A percentile compares a stretch with the other conserved stretches of the same genome.
These are phyloP conservation scores for Drepana arcuata DNA, from an alignment of 1,140 invertebrate genomes.

Conservation along the genomic window DNA sequence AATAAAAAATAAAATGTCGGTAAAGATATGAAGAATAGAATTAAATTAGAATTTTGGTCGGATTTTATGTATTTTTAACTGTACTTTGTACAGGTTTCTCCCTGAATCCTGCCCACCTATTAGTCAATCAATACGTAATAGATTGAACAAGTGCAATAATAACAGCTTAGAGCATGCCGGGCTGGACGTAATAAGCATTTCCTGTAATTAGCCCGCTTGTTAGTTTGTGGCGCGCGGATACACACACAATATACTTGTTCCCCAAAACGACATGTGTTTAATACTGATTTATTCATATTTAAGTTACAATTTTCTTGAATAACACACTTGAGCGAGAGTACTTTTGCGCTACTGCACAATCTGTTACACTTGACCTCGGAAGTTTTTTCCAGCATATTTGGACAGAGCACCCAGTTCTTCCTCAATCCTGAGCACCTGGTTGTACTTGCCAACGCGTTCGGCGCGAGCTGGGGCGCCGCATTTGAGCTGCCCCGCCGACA, in stretches of 20 bases:
- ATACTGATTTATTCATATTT: neutral
- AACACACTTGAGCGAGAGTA: neutral
- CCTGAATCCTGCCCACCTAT: no score
- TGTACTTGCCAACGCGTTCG: constrained; percentile 98
- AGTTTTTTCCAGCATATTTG: constrained; percentile 94
- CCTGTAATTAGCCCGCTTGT: constrained; percentile 45
- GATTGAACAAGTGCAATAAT: constrained; percentile 26
- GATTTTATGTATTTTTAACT: no score
- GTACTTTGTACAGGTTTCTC: no score
- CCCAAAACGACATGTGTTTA: no score
- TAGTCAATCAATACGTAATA: no score
- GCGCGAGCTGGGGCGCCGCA: constrained; percentile 97
- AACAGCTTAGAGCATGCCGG: constrained; percentile 32
- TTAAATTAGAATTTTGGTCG: no score
- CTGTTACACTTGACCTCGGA: constrained; percentile 73
- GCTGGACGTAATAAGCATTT: constrained; percentile 30
- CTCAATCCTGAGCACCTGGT: constrained; percentile 97
- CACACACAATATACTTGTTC: no score
- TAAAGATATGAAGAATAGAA: no score
- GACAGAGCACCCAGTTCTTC: constrained; percentile 93
- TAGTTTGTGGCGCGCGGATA: no score
- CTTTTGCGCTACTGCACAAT: neutral
- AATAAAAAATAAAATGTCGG: no score
- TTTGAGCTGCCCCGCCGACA: constrained; percentile 97
- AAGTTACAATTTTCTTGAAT: neutral